Evolutionary conservation across 2,888 invertebrate genomes (phyloP).

Genomic region (Parochlus steinenii): DNA sequence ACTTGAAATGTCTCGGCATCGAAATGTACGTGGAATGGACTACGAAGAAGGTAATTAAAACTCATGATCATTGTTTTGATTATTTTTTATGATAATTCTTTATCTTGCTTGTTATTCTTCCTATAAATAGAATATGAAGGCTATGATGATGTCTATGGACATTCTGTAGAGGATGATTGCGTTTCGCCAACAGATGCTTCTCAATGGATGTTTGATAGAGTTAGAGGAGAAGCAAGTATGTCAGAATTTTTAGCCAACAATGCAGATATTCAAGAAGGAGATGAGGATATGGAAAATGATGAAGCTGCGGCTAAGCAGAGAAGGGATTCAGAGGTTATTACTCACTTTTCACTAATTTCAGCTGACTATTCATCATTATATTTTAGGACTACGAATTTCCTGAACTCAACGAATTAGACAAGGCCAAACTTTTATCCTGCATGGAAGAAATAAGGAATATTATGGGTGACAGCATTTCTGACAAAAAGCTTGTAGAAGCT

Average conservation of each 20-base stretch:
- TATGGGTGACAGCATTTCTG: constrained; percentile 58
- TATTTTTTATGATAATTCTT: constrained; percentile 7
- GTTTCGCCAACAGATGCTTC: constrained; percentile 76
- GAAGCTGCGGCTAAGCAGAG: constrained; percentile 21
- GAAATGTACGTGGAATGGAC: constrained; percentile 69
- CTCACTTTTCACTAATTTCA: too few relatives aligned
- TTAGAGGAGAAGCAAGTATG: constrained; percentile 52
- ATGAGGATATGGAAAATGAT: constrained; percentile 42
- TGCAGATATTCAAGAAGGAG: constrained; percentile 54
- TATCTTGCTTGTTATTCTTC: constrained; percentile 9
- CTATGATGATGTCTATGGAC: constrained; percentile 77
- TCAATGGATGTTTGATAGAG: constrained; percentile 74
- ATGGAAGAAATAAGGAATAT: constrained; percentile 66
- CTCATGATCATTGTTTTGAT: constrained; percentile 3
- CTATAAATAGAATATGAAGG: constrained; percentile 60
- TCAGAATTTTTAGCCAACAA: constrained; percentile 52
- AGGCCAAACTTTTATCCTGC: constrained; percentile 63
- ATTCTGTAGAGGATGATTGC: constrained; percentile 82
- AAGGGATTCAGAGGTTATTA: constrained; percentile 20
- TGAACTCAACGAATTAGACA: constrained; percentile 45
- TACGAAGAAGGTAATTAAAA: constrained; percentile 52
- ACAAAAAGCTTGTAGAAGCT: constrained; percentile 52
- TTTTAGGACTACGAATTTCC: constrained; percentile 32
- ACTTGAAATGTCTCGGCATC: constrained; percentile 63
- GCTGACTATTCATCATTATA: constrained; percentile 2